phyloP scores from a whole-genome alignment of 2,113 vertebrate genomes.

The Eulemur macaco region DNA sequence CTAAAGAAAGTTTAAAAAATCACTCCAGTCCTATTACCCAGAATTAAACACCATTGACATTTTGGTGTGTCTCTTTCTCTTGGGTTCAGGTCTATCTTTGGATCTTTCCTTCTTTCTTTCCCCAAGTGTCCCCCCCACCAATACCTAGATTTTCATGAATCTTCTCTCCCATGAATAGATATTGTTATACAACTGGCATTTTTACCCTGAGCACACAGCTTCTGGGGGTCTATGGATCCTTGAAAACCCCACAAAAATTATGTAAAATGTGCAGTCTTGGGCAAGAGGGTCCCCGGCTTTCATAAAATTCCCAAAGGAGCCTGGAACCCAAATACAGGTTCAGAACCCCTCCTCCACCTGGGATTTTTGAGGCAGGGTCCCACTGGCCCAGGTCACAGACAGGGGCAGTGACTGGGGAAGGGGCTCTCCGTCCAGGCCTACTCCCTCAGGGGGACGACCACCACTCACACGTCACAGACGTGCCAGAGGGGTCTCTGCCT shows the following conservation, averaged over 20 bases:
- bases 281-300: neutral
- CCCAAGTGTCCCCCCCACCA: too few species aligned
- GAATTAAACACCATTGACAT: accelerated
- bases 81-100: neutral
- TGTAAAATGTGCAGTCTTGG: neutral
- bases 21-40: neutral
- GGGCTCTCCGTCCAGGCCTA: accelerated
- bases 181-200: neutral
- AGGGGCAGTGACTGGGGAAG: too few species aligned
- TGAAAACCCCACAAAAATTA: neutral
- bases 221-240: neutral
- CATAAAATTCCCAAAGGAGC: neutral
- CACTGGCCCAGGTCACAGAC: neutral
- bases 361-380: neutral
- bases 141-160: neutral
- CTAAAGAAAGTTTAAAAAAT: neutral
- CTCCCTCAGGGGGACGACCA: accelerated
- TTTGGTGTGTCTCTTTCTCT: neutral
- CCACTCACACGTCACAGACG: accelerated
- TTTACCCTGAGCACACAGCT: neutral
- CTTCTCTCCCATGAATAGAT: neutral
- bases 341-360: neutral
- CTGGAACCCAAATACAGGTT: neutral
- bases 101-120: neutral
- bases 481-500: too few species aligned